These are phyloP conservation scores for Dendrolimus pini DNA, from an alignment of 2,888 invertebrate genomes.

Conservation along the genomic window DNA sequence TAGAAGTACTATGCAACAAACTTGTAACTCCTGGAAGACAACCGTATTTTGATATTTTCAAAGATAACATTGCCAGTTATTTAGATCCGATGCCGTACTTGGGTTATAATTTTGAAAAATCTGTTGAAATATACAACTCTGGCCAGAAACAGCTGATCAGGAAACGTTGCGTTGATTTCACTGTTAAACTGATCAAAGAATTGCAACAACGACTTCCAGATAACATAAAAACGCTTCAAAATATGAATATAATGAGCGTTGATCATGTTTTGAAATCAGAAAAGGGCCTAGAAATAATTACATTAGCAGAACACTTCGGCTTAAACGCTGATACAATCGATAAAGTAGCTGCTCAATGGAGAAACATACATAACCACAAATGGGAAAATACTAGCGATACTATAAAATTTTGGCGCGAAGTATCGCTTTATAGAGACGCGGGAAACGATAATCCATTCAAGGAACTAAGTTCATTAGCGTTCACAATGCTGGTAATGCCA, in stretches of 20 bases:
- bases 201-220: constrained; percentile 9
- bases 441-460: no score
- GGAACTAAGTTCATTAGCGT: no score
- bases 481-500: no score
- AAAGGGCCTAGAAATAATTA: constrained; percentile 9
- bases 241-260: no score
- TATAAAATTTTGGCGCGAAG: constrained; percentile 23
- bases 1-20: constrained; percentile 17
- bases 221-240: constrained; percentile 5
- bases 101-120: constrained; percentile 6
- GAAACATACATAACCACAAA: constrained; percentile 15
- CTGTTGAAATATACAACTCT: constrained; percentile 4
- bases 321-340: constrained; percentile 13
- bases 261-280: constrained; percentile 1
- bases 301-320: constrained; percentile 8
- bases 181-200: constrained; percentile 5
- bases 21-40: constrained; percentile 12
- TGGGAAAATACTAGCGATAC: constrained; percentile 14
- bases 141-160: constrained; percentile 2
- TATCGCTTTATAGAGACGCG: constrained; percentile 16
- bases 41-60: constrained; percentile 13
- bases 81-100: constrained; percentile 10
- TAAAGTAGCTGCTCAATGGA: constrained; percentile 13
- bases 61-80: constrained; percentile 9
- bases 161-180: constrained; percentile 6